Base-by-base conservation (phyloP, 2,797 vertebrate genomes). In the Myiotriccus ornatus region DNA sequence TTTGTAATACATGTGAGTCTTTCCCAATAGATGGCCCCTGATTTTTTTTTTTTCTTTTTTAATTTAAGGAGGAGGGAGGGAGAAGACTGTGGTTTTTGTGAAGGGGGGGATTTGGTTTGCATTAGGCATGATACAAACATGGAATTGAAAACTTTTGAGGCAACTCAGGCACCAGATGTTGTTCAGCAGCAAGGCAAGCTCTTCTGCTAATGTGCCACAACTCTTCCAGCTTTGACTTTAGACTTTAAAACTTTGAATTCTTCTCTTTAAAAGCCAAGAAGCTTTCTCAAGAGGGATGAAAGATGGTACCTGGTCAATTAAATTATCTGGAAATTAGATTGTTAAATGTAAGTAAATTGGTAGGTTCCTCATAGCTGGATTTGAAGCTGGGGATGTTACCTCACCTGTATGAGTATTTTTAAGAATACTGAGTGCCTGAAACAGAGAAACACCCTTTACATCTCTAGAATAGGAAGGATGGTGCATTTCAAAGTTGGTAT, bases 91-190 rank as follows among this genome's bases (percentile, higher is more conserved):
- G 80, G 3, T 13, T 84, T 93, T 59, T 87, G 53, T 79, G 88
- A 27, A 86, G 27, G 17, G 10, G 8, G 7, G 28, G 7, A 52
- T 93, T 95, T 91, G 79, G 69, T 93, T 94, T 96, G 85, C 92
- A 93, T 94, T 94, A 94, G 46, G 67, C 67, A 9, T 67, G 79
- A 64, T 67, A 55, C 46, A 79, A 88, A 87, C 71, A 84, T 41
- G 69, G 74, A 93, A 82, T 18, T 90, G 56, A 87, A 93, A 84
- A 76, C 63, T 90, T 80, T 32, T 67, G 67, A 67, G 70, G 59
- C 44, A 64, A 27, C 16, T 90, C 52, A 15, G 59, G 56, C 87
- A 86, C 84, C 82, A 89, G 62, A 91, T 94, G 89, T 82, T 89
- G 49, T 87, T 83, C 43, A 84, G 82, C 87, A 91, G 59, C 55